Base-by-base conservation (phyloP, 2,888 invertebrate species). In the Clanis bilineata region DNA sequence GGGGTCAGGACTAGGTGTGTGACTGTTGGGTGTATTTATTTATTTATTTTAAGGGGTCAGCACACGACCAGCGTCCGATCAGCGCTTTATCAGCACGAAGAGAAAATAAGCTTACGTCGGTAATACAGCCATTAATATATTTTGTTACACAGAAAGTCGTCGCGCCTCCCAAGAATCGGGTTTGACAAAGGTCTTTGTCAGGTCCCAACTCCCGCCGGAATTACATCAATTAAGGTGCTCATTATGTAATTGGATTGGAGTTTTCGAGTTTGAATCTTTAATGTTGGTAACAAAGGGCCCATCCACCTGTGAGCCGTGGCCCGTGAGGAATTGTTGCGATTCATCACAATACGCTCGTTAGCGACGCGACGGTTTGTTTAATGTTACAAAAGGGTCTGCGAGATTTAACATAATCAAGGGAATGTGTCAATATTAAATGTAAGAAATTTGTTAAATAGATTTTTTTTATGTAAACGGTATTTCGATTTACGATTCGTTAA, bases 231-330 rank as follows among this genome's bases (percentile, higher is more conserved):
- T 51, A 51, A 28, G 28, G 10, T 21, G 28, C 51, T 51, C 51
- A 51, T 51, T 51, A 32, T 21, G 51, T 51, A 51, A 32, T 51
- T 51, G 21, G 51, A 51, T 51, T 32, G 28, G 18, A 51, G 51
- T 15, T 51, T 51, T 51, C 28, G 47, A 5, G 4, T 7, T 9
- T 51, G 51, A 51, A 51, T 51, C 28, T 51, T 51, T 51, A 18
- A 51, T 32, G 51, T 32, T 10, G 28, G 9, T 28, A 28, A 32
- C 51, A 51, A 51, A 21, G 25, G 10, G 32, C 4, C n/a, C n/a
- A n/a, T n/a, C n/a, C n/a, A n/a, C n/a, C n/a, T n/a, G n/a, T n/a
- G n/a, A n/a, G n/a, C n/a, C n/a, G n/a, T n/a, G n/a, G 21, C 51
- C 18, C 32, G 51, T 18, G 28, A 18, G 7, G 51, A 32, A 51